Evolutionary conservation across 2,113 vertebrate species (phyloP).

Genomic region (Aptenodytes patagonicus): DNA sequence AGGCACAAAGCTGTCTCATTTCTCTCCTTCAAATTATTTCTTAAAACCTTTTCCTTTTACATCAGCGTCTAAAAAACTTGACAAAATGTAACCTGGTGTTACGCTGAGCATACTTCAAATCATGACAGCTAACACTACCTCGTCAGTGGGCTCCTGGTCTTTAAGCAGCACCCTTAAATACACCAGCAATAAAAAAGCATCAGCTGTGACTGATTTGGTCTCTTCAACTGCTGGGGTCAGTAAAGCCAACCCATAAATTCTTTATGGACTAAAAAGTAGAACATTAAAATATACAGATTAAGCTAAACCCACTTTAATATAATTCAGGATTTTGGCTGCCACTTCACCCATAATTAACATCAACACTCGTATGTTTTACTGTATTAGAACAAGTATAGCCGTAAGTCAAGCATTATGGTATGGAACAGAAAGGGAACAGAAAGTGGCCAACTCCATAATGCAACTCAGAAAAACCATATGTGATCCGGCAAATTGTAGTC

Average conservation of each 20-base stretch:
- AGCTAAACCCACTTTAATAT: not conserved
- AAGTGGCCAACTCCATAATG: not conserved
- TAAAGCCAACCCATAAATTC: conserved; percentile 20
- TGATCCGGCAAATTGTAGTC: not conserved
- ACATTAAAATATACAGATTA: conserved; percentile 27
- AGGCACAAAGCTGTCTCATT: not conserved
- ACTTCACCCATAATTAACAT: not conserved
- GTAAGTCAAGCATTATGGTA: not conserved
- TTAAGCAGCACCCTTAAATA: not conserved
- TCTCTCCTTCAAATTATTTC: not conserved
- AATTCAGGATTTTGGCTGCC: not conserved
- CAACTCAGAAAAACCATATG: not conserved
- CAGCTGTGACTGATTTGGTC: not conserved
- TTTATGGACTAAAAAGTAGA: conserved; percentile 23
- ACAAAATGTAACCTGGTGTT: not conserved
- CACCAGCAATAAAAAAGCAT: not conserved
- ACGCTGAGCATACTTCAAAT: not conserved
- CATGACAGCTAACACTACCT: not conserved
- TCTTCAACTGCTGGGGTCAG: conserved; percentile 17
- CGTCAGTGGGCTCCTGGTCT: not conserved
- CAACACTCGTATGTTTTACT: not conserved
- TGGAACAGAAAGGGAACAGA: not conserved
- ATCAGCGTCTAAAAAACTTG: not conserved
- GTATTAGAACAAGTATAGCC: not conserved
- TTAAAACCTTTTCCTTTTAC: not conserved